A percentile compares a stretch with the other conserved stretches of the same genome.
phyloP scores from a whole-genome alignment of 2,888 invertebrate species.

The Scaptodrosophila latifasciaeformis region DNA sequence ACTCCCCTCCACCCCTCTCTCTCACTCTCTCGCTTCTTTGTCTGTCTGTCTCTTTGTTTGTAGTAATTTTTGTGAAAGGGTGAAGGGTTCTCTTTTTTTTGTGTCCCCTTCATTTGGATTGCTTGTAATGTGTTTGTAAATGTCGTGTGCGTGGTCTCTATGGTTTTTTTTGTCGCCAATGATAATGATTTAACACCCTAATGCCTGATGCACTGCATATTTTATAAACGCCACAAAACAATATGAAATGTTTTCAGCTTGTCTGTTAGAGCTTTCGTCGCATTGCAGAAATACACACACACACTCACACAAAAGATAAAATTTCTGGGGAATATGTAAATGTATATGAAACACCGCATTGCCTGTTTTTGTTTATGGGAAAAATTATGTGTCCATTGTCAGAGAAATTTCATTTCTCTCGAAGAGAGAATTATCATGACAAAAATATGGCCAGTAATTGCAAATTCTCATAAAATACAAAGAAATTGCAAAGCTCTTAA shows the following conservation, averaged over 20 bases:
- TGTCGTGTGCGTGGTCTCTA: constrained; percentile 28
- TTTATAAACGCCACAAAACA: no score
- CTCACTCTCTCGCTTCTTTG: neutral
- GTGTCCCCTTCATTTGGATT: constrained; percentile 39
- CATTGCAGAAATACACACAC: constrained; percentile 32
- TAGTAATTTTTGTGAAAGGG: no score
- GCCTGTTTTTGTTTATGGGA: constrained; percentile 7
- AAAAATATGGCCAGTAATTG: no score
- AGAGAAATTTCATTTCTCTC: no score
- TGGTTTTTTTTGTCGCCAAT: neutral
- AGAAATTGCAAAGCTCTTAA: no score
- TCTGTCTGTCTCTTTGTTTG: no score
- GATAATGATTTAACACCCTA: constrained; percentile 49
- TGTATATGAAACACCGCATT: constrained; percentile 21
- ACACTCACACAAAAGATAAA: neutral
- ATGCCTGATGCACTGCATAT: constrained; percentile 33
- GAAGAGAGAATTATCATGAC: no score
- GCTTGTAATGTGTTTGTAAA: constrained; percentile 55
- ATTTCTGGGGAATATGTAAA: constrained; percentile 1
- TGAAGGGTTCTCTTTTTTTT: neutral
- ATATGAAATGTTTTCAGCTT: constrained; percentile 24
- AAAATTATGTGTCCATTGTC: constrained; percentile 37
- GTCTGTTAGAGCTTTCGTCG: constrained; percentile 33
- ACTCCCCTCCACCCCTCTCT: neutral
- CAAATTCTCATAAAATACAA: no score